These are phyloP conservation scores for Blera fallax DNA, from an alignment of 2,888 invertebrate species.

Conservation along the genomic window DNA sequence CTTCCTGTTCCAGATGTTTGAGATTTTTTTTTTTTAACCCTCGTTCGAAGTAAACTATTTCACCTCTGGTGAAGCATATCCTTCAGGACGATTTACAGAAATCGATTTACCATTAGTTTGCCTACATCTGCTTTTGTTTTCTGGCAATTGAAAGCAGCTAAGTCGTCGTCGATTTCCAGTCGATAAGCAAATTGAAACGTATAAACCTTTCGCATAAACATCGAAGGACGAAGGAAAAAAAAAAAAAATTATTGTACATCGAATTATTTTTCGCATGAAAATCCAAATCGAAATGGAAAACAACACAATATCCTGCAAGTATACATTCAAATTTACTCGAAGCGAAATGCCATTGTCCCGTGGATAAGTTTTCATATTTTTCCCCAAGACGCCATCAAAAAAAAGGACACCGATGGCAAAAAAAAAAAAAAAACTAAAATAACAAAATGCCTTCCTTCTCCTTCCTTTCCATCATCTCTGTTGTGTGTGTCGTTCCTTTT, in stretches of 20 bases:
- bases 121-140: slow-evolving; percentile 22
- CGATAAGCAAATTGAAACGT: slow-evolving; percentile 32
- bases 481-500: neutral
- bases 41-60: slow-evolving; percentile 29
- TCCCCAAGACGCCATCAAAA: neutral
- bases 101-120: slow-evolving; percentile 48
- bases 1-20: slow-evolving; percentile 53
- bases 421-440: neutral
- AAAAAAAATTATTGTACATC: neutral
- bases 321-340: neutral
- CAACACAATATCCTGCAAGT: neutral
- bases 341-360: neutral
- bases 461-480: neutral
- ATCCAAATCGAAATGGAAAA: slow-evolving; percentile 9
- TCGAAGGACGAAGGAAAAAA: neutral
- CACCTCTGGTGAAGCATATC: neutral
- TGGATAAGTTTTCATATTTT: slow-evolving; percentile 24
- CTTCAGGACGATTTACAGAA: slow-evolving; percentile 7
- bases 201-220: neutral
- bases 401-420: neutral
- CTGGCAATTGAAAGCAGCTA: neutral
- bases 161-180: slow-evolving; percentile 13
- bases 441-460: neutral
- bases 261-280: slow-evolving; percentile 3
- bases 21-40: neutral